Evolutionary conservation across 2,797 vertebrate genomes (phyloP).

Genomic region (Falco novaeseelandiae): DNA sequence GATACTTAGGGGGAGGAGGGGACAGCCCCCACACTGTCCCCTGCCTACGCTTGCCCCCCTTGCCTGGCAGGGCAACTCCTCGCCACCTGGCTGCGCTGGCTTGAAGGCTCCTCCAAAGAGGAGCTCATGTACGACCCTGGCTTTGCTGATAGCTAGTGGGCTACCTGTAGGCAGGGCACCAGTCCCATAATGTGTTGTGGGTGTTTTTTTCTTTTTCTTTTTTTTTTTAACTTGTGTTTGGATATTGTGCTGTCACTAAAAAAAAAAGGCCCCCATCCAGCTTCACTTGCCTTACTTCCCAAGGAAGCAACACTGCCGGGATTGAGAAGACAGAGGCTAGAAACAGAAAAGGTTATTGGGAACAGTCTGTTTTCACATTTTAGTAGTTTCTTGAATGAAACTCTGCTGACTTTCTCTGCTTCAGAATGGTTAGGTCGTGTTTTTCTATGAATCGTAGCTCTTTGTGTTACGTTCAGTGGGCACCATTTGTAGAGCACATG

Average conservation of each 20-base stretch:
- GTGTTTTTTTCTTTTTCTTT: no score
- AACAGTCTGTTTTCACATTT: neutral
- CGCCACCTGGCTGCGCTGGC: rapidly evolving
- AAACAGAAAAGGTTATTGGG: neutral
- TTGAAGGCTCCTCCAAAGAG: neutral
- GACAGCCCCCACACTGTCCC: no score
- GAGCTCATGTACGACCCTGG: rapidly evolving
- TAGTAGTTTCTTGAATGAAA: neutral
- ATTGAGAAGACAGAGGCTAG: neutral
- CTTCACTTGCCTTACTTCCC: neutral
- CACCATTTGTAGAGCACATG: neutral
- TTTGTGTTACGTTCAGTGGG: neutral
- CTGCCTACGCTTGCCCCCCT: rapidly evolving
- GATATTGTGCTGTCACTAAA: neutral
- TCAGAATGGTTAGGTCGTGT: neutral
- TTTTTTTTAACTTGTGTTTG: neutral
- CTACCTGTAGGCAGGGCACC: no score
- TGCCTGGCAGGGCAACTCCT: neutral
- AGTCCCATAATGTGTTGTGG: neutral
- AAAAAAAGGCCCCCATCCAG: rapidly evolving
- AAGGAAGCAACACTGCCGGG: neutral
- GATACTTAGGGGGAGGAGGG: neutral
- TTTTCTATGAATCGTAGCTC: neutral
- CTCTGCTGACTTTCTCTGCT: neutral
- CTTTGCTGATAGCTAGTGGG: neutral